Percentiles rank a stretch among this genome's conserved stretches.
These are phyloP conservation scores for Thymelicus lineola DNA, from an alignment of 2,888 invertebrate species.

Conservation along the genomic window DNA sequence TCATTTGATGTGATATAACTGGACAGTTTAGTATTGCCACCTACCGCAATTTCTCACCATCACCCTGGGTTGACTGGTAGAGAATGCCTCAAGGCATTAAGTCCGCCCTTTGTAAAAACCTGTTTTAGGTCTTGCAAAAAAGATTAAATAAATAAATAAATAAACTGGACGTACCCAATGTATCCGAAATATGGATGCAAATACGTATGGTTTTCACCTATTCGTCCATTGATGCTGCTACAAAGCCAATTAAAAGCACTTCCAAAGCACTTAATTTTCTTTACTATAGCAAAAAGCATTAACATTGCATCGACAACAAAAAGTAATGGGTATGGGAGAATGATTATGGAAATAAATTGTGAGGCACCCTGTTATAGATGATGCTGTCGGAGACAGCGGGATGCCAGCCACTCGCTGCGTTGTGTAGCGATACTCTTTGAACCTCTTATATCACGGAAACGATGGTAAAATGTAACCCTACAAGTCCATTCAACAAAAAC, in stretches of 20 bases:
- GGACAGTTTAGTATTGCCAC: too few species aligned
- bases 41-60: too few species aligned
- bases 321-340: constrained; percentile 29
- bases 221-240: background rate
- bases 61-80: too few species aligned
- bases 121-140: too few species aligned
- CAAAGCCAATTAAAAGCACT: too few species aligned
- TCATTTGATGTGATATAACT: too few species aligned
- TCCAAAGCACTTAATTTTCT: background rate
- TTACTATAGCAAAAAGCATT: background rate
- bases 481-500: background rate
- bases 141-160: too few species aligned
- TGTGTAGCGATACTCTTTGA: background rate
- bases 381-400: constrained; percentile 22
- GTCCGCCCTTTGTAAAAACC: too few species aligned
- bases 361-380: constrained; percentile 25
- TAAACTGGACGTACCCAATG: too few species aligned
- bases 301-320: constrained; percentile 17
- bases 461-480: background rate
- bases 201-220: too few species aligned
- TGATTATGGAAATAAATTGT: constrained; percentile 36
- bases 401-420: constrained; percentile 33
- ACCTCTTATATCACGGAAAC: background rate
- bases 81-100: too few species aligned
- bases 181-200: too few species aligned